Base-by-base conservation (phyloP, 2,888 invertebrate genomes). In the Creontiades dilutus region DNA sequence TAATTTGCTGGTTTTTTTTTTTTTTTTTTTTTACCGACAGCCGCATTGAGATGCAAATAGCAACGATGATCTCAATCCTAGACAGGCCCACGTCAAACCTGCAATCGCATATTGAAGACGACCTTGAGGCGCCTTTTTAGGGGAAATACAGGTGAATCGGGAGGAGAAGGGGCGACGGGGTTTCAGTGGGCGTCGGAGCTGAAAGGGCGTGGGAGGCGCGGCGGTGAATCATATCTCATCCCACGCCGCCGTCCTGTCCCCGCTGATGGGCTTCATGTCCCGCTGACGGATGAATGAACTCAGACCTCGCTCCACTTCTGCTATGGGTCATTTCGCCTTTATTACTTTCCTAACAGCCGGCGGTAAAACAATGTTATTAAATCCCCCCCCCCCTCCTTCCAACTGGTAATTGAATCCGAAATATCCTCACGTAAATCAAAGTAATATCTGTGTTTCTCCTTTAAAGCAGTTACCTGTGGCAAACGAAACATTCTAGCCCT, bases 181-280 rank as follows among this genome's bases (percentile, higher is more conserved):
- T 19, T 23, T 68, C 76, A 46, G 78, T 78, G 78, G 78, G 78
- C 78, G 78, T 7, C 46, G 37, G 19, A 78, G 78, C 19, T 46
- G 78, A 37, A 46, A 78, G 37, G 19, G 16, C 78, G 78, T 78
- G 46, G 78, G 78, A 78, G 78, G 46, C 68, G 23, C 68, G 23
- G 68, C 78, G 37, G 46, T 78, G 78, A 78, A 78, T 78, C 78
- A 78, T 46, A 78, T 78, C 78, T 78, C 78, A 19, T 46, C 78
- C 78, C 13, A 37, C 76, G 46, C 46, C 78, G 2, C 23, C 19
- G 5, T 12, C 12, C 13, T 0, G 9, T 11, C 23, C 23, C 19
- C 68, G 68, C 68, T 23, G 68, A 68, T 68, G 68, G n/a, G 27
- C 68, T 68, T 11, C 23, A 23, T 68, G 16, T 68, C 19, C 68